Evolutionary conservation across 2,797 vertebrate species (phyloP).

Genomic region (Peromyscus melanophrys): DNA sequence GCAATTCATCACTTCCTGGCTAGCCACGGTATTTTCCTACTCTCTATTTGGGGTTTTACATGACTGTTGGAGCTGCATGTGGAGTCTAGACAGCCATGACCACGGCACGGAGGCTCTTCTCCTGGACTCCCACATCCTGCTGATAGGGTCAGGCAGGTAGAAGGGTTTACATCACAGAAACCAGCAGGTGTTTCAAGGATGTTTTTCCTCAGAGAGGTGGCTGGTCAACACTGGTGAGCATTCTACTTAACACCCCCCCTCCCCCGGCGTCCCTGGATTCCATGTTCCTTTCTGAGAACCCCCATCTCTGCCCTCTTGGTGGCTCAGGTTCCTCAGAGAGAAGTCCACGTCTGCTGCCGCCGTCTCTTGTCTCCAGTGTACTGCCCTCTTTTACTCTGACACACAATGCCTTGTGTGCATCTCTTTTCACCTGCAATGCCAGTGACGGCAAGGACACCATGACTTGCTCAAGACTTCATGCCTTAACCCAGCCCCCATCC

Average conservation of each 20-base stretch:
- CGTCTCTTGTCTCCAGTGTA: neutral
- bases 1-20: neutral
- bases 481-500: neutral
- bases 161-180: neutral
- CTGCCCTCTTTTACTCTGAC: neutral
- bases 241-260: neutral
- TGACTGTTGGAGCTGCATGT: accelerated
- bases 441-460: neutral
- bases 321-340: neutral
- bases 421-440: neutral
- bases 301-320: neutral
- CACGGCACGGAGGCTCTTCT: neutral
- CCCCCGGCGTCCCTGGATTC: neutral
- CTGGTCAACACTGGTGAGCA: too few relatives aligned
- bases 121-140: accelerated
- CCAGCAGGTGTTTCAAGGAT: neutral
- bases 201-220: neutral
- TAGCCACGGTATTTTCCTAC: neutral
- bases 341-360: accelerated
- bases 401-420: neutral
- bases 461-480: neutral
- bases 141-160: neutral
- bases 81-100: neutral
- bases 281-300: neutral
- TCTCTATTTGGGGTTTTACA: neutral